Evolutionary conservation across 2,888 invertebrate genomes (phyloP).

Genomic region (Actias luna): DNA sequence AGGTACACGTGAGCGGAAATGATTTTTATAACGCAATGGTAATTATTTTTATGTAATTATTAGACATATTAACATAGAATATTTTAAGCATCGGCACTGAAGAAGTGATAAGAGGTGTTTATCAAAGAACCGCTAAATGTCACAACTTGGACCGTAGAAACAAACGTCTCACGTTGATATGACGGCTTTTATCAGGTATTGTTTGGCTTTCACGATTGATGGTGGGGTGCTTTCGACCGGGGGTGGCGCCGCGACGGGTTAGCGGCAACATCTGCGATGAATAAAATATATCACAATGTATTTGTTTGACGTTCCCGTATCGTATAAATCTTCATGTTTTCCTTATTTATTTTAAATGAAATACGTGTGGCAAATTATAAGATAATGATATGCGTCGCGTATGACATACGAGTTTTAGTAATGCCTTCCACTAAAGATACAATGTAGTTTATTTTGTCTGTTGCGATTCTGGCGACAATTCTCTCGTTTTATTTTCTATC

Average conservation of each 20-base stretch:
- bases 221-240: constrained; percentile 27
- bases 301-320: constrained; percentile 16
- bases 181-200: constrained; percentile 72
- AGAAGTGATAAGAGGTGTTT: neutral
- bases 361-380: neutral
- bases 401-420: neutral
- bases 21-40: too few species aligned
- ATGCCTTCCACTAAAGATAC: neutral
- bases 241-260: constrained; percentile 17
- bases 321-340: constrained; percentile 16
- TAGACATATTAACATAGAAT: too few species aligned
- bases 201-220: constrained; percentile 68
- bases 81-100: too few species aligned
- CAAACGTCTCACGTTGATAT: constrained; percentile 60
- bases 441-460: too few species aligned
- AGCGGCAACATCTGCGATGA: constrained; percentile 20
- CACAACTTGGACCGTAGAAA: constrained; percentile 32
- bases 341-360: constrained; percentile 11
- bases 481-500: too few species aligned
- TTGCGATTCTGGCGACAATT: too few species aligned
- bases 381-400: neutral
- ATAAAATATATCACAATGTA: constrained; percentile 18
- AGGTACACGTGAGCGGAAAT: too few species aligned
- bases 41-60: too few species aligned
- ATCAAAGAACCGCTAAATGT: constrained; percentile 22